These are phyloP conservation scores for Paracyprichromis sp. DNA, from an alignment of 2,113 vertebrate species.

Conservation along the genomic window DNA sequence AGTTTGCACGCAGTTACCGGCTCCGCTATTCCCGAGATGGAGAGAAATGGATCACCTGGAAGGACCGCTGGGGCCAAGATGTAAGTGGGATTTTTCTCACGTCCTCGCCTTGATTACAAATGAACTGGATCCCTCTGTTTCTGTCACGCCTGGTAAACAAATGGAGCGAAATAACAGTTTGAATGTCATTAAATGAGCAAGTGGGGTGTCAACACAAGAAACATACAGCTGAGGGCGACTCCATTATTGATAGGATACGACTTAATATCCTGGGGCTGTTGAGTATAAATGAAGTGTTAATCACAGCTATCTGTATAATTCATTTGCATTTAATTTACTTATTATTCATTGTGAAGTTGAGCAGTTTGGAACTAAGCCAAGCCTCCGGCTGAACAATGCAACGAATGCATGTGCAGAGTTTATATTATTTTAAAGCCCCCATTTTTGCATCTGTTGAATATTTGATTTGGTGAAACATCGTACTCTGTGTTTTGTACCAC, in stretches of 20 bases:
- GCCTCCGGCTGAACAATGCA: not conserved
- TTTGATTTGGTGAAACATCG: not conserved
- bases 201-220: not conserved
- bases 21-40: constrained; percentile 86
- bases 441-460: not conserved
- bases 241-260: not conserved
- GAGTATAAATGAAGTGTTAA: not conserved
- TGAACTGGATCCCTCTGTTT: not conserved
- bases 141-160: not conserved
- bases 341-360: not conserved
- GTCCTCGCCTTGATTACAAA: not conserved
- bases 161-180: not conserved
- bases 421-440: not conserved
- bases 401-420: not conserved
- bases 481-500: not conserved
- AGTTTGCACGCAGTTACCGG: constrained; percentile 84
- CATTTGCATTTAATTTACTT: not conserved
- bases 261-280: not conserved
- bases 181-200: not conserved
- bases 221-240: not conserved
- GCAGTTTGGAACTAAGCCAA: not conserved
- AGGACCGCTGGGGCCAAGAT: constrained; percentile 83
- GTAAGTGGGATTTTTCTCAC: constrained; percentile 50
- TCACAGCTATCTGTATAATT: not conserved
- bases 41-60: constrained; percentile 84